Conservation (phyloP, 2,797 vertebrate species). For the Phylloscopus collybita region DNA sequence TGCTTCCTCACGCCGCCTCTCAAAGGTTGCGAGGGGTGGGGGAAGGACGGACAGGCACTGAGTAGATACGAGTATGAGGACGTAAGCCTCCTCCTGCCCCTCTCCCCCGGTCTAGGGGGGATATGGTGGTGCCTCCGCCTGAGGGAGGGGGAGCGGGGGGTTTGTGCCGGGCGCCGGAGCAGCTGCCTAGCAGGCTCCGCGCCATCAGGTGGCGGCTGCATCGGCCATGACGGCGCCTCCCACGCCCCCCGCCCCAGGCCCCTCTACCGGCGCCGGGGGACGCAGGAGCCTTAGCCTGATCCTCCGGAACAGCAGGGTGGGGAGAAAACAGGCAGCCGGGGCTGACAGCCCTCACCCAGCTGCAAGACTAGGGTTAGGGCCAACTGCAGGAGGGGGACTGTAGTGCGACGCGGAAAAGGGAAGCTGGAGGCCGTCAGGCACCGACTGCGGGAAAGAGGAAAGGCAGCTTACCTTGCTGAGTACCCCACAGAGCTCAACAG, state of each 20-base stretch:
- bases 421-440: background rate
- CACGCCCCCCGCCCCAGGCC: background rate
- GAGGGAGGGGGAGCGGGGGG: background rate
- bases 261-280: background rate
- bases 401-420: background rate
- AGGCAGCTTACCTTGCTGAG: slow-evolving; percentile 87
- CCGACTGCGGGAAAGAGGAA: background rate
- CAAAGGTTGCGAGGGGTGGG: background rate
- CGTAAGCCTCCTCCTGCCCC: background rate
- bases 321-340: background rate
- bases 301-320: background rate
- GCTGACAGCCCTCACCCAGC: background rate
- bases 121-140: background rate
- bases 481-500: slow-evolving; percentile 87
- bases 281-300: background rate
- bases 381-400: background rate
- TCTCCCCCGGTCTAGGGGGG: background rate
- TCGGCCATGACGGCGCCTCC: background rate
- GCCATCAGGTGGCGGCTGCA: background rate
- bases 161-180: background rate
- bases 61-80: background rate
- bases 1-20: background rate
- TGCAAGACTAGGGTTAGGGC: background rate
- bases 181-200: background rate
- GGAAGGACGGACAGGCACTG: background rate